Percentiles rank a stretch among this genome's conserved stretches.
phyloP scores from a whole-genome alignment of 23 tunicate genomes.

The Trididemnum nubilum region DNA sequence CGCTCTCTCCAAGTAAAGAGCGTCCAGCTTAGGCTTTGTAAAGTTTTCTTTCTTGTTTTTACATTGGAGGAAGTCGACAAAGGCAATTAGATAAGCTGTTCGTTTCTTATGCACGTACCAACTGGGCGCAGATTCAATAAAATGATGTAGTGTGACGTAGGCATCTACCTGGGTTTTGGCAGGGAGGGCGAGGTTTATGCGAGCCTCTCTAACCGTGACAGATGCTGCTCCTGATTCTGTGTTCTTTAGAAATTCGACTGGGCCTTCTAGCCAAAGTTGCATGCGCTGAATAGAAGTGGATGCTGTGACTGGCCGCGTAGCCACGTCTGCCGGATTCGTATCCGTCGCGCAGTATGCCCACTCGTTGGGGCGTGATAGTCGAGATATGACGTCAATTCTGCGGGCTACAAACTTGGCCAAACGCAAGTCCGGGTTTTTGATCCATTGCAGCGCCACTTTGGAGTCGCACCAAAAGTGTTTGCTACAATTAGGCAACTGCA shows the following conservation, averaged over 20 bases:
- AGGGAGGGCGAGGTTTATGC: too few relatives aligned
- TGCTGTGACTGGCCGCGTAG: background rate
- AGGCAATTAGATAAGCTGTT: background rate
- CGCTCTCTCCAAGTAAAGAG: background rate
- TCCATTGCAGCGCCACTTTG: background rate
- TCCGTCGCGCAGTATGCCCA: background rate
- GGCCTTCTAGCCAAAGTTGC: constrained; percentile 9
- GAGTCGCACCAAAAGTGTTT: constrained; percentile 24
- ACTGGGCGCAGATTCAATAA: constrained; percentile 1
- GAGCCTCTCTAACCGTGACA: background rate
- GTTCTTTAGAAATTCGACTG: background rate
- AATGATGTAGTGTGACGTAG: background rate
- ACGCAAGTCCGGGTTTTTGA: constrained; percentile 17
- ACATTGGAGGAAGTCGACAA: background rate
- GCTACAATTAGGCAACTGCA: background rate
- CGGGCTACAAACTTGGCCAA: background rate
- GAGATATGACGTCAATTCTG: background rate
- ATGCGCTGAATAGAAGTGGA: background rate
- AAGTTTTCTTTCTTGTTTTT: background rate
- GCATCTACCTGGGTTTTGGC: background rate
- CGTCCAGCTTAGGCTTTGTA: background rate
- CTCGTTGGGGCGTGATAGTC: background rate
- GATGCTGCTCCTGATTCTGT: background rate
- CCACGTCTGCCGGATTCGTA: constrained; percentile 17
- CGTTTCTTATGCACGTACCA: background rate